These are phyloP conservation scores for Andrena bicolor DNA, from an alignment of 2,888 invertebrate species.

Conservation along the genomic window DNA sequence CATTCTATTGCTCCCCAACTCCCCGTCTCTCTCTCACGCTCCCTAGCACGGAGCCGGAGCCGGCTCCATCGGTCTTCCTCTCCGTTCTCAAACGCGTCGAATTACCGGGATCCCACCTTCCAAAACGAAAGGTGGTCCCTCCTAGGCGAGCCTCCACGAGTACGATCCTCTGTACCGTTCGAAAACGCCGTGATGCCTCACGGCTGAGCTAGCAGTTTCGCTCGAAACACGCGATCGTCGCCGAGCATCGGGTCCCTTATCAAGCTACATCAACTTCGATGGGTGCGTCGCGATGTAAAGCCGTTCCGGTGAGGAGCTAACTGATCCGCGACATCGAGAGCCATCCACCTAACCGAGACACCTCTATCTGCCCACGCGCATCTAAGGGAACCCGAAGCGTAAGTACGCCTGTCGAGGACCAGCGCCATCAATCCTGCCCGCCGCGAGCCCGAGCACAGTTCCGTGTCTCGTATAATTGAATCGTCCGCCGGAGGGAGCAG, in stretches of 20 bases:
- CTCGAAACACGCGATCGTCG: not conserved
- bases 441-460: conserved; percentile 4
- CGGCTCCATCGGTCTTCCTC: conserved; percentile 48
- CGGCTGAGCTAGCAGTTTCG: not conserved
- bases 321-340: not conserved
- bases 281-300: conserved; percentile 7
- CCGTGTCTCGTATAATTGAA: conserved; percentile 55
- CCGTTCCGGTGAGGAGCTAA: not conserved
- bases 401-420: conserved; percentile 8
- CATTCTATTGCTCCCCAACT: conserved; percentile 48
- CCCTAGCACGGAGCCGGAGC: not conserved
- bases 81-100: conserved; percentile 74
- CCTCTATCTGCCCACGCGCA: conserved; percentile 18
- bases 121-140: conserved; percentile 65
- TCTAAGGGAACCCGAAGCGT: conserved; percentile 12
- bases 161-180: not conserved
- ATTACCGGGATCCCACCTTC: conserved; percentile 82
- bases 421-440: conserved; percentile 31
- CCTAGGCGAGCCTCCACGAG: conserved; percentile 12
- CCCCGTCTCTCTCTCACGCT: conserved; percentile 24
- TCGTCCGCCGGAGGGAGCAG: conserved; percentile 13
- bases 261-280: conserved; percentile 6
- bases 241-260: not conserved
- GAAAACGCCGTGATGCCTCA: conserved; percentile 27
- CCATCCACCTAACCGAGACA: not conserved